Conservation (phyloP, 2,888 invertebrate species). For the Nephrotoma flavescens region DNA sequence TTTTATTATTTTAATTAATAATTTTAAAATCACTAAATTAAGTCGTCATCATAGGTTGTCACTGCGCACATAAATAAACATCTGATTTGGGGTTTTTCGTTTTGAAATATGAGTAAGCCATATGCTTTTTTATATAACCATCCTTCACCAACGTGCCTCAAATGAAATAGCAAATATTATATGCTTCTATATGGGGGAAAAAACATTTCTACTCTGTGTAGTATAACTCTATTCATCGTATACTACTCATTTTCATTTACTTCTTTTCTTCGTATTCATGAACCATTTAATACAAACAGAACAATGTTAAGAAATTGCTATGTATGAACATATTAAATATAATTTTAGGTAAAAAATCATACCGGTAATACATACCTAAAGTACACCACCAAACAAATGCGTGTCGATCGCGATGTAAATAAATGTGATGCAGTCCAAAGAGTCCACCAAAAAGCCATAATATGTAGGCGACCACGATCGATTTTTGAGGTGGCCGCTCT, state of each 20-base stretch:
- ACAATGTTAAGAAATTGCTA: background rate
- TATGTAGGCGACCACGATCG: conserved; percentile 56
- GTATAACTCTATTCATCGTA: too few relatives aligned
- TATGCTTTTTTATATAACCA: too few relatives aligned
- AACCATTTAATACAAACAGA: background rate
- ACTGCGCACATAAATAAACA: too few relatives aligned
- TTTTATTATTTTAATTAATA: too few relatives aligned
- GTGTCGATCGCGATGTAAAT: conserved; percentile 74
- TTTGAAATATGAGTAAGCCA: too few relatives aligned
- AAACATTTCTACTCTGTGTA: too few relatives aligned
- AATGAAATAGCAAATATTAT: too few relatives aligned
- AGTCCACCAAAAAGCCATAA: conserved; percentile 79
- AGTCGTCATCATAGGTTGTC: too few relatives aligned
- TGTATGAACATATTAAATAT: background rate
- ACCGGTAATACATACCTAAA: conserved; percentile 35
- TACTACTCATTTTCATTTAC: background rate
- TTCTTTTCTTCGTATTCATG: background rate
- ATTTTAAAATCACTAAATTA: too few relatives aligned
- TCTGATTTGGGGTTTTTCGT: too few relatives aligned
- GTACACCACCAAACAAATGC: conserved; percentile 84
- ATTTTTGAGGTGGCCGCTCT: conserved; percentile 32
- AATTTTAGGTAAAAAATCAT: background rate
- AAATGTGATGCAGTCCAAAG: conserved; percentile 82
- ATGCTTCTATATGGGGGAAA: too few relatives aligned
- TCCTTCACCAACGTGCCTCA: too few relatives aligned